A percentile compares a stretch with the other conserved stretches of the same genome.
phyloP scores from a whole-genome alignment of 2,888 invertebrate species.

The Miltochrista miniata region DNA sequence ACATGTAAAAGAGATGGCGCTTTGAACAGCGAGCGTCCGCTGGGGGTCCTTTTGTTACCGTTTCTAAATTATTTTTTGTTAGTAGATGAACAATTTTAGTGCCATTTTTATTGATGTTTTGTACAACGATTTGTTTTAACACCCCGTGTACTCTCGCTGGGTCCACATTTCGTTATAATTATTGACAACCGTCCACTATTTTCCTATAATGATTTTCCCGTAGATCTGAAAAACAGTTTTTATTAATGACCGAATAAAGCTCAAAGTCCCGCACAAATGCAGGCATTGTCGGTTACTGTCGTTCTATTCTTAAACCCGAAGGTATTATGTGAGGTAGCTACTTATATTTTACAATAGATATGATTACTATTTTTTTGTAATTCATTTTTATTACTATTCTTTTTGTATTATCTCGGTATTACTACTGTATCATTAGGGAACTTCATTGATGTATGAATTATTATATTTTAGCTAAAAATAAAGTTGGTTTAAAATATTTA shows the following conservation, averaged over 20 bases:
- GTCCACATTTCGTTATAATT: slow-evolving; percentile 18
- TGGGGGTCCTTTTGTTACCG: slow-evolving; percentile 28
- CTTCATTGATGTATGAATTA: slow-evolving; percentile 83
- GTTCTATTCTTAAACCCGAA: slow-evolving; percentile 22
- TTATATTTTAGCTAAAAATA: slow-evolving; percentile 84
- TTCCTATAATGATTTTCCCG: slow-evolving; percentile 43
- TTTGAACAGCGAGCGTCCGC: slow-evolving; percentile 15
- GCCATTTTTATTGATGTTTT: slow-evolving; percentile 43
- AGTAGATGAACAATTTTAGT: slow-evolving; percentile 43
- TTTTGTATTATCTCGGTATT: slow-evolving; percentile 72
- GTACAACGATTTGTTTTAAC: slow-evolving; percentile 32
- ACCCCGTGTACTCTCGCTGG: slow-evolving; percentile 15
- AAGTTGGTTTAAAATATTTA: slow-evolving; percentile 80
- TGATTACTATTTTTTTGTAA: slow-evolving; percentile 33
- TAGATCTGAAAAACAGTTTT: slow-evolving; percentile 51
- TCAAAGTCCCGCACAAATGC: slow-evolving; percentile 52
- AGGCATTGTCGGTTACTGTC: slow-evolving; percentile 39
- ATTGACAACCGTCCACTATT: slow-evolving; percentile 73
- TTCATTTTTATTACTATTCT: slow-evolving; percentile 43
- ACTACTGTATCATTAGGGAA: slow-evolving; percentile 74
- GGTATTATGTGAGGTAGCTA: slow-evolving; percentile 67
- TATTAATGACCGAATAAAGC: slow-evolving; percentile 36
- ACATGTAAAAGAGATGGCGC: slow-evolving; percentile 6
- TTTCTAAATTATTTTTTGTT: slow-evolving; percentile 39
- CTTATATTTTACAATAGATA: slow-evolving; percentile 25